Conservation (phyloP, 23 tunicate genomes). For the Clavelina lepadiformis region DNA sequence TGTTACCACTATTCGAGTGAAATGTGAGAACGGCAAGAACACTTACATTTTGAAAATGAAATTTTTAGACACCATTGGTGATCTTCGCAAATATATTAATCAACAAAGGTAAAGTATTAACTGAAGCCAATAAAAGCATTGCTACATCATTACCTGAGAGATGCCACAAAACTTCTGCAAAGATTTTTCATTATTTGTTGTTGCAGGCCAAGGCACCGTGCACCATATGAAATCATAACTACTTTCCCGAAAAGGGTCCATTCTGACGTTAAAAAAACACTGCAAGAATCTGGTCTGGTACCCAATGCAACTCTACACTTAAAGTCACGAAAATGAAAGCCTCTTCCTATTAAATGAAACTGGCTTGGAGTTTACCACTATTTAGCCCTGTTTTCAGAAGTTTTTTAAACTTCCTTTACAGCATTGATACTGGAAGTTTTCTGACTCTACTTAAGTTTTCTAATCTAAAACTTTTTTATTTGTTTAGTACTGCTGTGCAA, state of each 20-base stretch:
- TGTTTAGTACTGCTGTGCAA: no score
- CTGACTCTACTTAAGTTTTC: no score
- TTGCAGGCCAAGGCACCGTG: conserved; percentile 14
- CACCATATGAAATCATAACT: conserved; percentile 55
- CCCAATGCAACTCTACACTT: conserved; percentile 74
- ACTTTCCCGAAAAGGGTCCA: conserved; percentile 71
- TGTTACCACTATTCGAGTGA: conserved; percentile 70
- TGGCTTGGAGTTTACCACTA: no score
- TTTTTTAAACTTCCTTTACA: no score
- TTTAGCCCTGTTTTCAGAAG: no score
- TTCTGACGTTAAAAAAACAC: conserved; percentile 35
- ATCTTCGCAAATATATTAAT: conserved; percentile 59
- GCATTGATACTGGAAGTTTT: no score
- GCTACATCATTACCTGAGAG: not conserved
- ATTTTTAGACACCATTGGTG: conserved; percentile 67
- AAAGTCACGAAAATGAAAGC: no score
- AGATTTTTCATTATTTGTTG: not conserved
- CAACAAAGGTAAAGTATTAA: conserved; percentile 70
- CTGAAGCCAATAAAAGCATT: no score
- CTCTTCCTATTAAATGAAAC: no score
- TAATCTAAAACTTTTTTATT: no score
- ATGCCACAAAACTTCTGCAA: not conserved
- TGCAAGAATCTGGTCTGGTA: conserved; percentile 69
- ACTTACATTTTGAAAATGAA: conserved; percentile 66
- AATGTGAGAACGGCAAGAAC: conserved; percentile 61